Evolutionary conservation across 2,797 vertebrate genomes (phyloP), one percentile per base, ranked within the genome.

Genomic region (Squalus acanthias): DNA sequence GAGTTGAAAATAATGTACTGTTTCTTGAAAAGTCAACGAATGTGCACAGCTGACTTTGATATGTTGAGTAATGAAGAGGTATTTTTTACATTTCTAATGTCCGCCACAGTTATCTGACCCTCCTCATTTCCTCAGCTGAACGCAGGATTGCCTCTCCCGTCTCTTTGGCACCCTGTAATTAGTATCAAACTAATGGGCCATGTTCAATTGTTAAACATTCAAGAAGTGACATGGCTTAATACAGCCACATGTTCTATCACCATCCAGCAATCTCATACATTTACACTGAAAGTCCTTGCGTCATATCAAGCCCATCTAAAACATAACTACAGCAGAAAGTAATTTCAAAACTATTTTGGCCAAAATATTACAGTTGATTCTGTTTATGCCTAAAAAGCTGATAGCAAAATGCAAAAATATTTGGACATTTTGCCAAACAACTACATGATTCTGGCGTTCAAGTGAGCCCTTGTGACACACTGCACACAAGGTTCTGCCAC

Each of bases 381-480:
- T 65, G 91, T 69, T 69, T 46, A 46, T 46, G n/a, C n/a, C 20
- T 69, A 67, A 93, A 93, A 93, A 93, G 33, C 63, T 93, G 63
- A 93, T 39, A n/a, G 33, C 89, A 93, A 93, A n/a, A 67, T 69
- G n/a, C 91, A 93, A 69, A 69, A 93, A 69, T 46, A 24, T 69
- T 92, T 93, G 20, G 33, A 93, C 8, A 69, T 39, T 93, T 69
- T 69, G 91, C 91, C 91, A 93, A 93, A 67, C n/a, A 65, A 91
- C 88, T 91, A n/a, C 57, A 24, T 91, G 57, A 89, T 93, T 24
- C 10, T 93, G 63, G 91, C 20, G 13, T 46, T 93, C 91, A 69
- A 46, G n/a, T 10, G 22, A 9, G 15, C n/a, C 33, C 15, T 53
- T 93, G 63, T 93, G 65, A 67, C 13, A 67, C 63, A 92, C n/a